phyloP scores from a whole-genome alignment of 2,113 vertebrate species.

The Miniopterus natalensis region DNA sequence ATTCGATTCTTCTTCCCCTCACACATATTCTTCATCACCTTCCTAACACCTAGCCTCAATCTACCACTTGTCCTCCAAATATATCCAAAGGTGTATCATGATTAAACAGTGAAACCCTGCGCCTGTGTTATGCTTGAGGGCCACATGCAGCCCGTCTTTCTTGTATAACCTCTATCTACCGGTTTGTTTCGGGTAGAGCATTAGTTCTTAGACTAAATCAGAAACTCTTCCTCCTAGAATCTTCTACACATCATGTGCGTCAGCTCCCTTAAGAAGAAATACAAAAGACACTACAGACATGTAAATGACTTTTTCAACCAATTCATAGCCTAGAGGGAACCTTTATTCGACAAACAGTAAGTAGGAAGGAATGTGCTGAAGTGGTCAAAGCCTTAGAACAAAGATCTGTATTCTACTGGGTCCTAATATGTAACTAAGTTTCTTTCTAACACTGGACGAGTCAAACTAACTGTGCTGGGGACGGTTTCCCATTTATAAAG shows the following conservation, averaged over 20 bases:
- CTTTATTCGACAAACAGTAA: background rate
- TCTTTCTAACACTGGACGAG: background rate
- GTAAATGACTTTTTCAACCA: background rate
- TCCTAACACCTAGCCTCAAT: background rate
- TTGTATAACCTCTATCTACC: background rate
- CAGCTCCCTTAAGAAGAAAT: background rate
- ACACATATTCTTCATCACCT: background rate
- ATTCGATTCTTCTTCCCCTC: background rate
- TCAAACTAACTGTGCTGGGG: background rate
- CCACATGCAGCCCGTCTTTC: background rate
- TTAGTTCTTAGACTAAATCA: background rate
- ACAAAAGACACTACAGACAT: background rate
- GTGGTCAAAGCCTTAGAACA: background rate
- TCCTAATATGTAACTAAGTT: background rate
- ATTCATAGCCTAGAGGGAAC: background rate
- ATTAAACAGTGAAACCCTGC: background rate
- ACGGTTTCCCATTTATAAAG: slow-evolving; percentile 13
- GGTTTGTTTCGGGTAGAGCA: background rate
- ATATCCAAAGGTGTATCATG: background rate
- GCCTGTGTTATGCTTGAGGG: accelerated
- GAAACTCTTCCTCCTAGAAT: background rate
- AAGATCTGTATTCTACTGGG: background rate
- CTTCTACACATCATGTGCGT: background rate
- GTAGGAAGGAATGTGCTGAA: background rate
- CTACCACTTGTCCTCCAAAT: background rate